Conservation (phyloP, 2,797 vertebrate species). For the Propithecus perrieri region DNA sequence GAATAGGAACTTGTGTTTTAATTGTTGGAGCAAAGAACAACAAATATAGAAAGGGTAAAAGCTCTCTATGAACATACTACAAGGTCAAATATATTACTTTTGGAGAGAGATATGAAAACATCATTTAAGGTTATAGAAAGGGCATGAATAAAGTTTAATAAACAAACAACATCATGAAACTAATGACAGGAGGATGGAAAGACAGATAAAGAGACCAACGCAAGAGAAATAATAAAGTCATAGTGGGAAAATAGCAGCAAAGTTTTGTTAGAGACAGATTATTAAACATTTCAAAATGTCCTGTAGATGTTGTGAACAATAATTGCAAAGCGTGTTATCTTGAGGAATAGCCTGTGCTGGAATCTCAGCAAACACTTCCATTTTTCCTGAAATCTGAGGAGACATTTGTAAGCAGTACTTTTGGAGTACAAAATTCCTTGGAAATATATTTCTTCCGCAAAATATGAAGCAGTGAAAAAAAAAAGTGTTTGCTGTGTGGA, state of each 20-base stretch:
- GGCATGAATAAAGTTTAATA: background rate
- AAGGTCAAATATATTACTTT: background rate
- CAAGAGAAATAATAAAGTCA: background rate
- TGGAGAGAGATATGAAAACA: background rate
- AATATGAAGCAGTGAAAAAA: background rate
- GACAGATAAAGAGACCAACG: background rate
- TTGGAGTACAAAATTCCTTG: background rate
- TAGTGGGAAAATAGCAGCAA: background rate
- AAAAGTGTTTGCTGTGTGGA: background rate
- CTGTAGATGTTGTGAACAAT: background rate
- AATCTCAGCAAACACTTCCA: background rate
- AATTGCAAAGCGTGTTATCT: background rate
- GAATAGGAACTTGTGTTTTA: background rate
- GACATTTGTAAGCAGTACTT: background rate
- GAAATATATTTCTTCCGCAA: background rate
- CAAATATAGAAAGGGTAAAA: background rate
- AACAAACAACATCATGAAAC: background rate
- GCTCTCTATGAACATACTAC: background rate
- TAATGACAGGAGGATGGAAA: background rate
- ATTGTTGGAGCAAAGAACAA: background rate
- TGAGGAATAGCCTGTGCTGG: background rate
- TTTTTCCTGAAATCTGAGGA: background rate
- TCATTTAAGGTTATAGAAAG: background rate
- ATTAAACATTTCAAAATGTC: background rate
- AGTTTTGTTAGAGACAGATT: background rate